Evolutionary conservation across 2,888 invertebrate species (phyloP).

Genomic region (Eilema sororculum): DNA sequence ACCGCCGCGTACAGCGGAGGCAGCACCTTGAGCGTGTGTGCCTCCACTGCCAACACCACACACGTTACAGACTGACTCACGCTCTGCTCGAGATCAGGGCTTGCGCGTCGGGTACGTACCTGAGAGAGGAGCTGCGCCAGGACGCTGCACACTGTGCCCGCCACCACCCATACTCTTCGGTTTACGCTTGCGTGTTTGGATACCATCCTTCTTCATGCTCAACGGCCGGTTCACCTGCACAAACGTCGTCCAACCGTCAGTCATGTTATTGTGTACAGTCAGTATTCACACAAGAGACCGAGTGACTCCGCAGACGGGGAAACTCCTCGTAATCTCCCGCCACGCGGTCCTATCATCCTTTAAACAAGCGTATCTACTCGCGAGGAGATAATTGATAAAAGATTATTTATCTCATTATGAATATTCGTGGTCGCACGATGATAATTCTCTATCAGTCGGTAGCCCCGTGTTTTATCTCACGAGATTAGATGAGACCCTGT

Average conservation of each 20-base stretch:
- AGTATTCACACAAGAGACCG: constrained; percentile 17
- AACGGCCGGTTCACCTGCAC: constrained; percentile 96
- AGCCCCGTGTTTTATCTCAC: constrained; percentile 85
- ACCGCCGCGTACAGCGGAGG: constrained; percentile 83
- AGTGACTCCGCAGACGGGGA: constrained; percentile 61
- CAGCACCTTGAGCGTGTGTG: constrained; percentile 79
- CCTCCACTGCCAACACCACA: constrained; percentile 76
- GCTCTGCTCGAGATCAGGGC: neutral
- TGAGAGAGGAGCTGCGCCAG: constrained; percentile 66
- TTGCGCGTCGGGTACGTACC: constrained; percentile 52
- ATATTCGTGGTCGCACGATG: constrained; percentile 83
- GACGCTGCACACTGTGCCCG: constrained; percentile 66
- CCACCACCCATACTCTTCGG: constrained; percentile 89
- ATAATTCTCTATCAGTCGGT: constrained; percentile 87
- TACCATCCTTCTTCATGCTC: constrained; percentile 99
- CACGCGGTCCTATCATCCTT: constrained; percentile 82
- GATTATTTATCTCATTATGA: constrained; percentile 87
- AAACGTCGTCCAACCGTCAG: constrained; percentile 28
- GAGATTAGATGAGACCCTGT: constrained; percentile 86
- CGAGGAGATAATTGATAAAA: constrained; percentile 86
- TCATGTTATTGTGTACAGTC: neutral
- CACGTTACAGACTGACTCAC: constrained; percentile 53
- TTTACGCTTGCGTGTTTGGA: constrained; percentile 98
- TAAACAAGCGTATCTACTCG: constrained; percentile 84
- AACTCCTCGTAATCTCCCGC: constrained; percentile 79